phyloP scores from a whole-genome alignment of 2,797 vertebrate species.

The Spizella passerina region DNA sequence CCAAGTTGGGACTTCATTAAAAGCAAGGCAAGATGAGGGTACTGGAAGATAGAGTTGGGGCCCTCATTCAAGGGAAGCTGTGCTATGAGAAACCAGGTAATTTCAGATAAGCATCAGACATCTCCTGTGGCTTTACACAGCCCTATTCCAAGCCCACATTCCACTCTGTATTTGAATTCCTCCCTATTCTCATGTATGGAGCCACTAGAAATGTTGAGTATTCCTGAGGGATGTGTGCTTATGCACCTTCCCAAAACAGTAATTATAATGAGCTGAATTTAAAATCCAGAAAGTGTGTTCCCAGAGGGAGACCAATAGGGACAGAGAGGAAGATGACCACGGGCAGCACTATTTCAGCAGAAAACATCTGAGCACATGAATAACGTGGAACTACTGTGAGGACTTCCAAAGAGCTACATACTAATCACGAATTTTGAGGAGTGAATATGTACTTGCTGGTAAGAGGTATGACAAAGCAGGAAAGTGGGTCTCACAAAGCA shows the following conservation, averaged over 20 bases:
- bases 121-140: neutral
- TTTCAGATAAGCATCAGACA: neutral
- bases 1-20: neutral
- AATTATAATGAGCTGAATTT: neutral
- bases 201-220: neutral
- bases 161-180: neutral
- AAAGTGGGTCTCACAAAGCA: constrained; percentile 45
- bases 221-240: neutral
- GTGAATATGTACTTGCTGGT: neutral
- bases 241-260: neutral
- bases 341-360: neutral
- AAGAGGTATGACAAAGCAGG: constrained; percentile 9
- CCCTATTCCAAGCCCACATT: neutral
- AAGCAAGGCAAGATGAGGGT: neutral
- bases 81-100: neutral
- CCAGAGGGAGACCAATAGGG: neutral
- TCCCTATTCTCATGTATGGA: neutral
- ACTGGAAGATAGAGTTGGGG: neutral
- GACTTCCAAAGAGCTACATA: neutral
- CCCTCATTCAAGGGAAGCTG: neutral
- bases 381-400: neutral
- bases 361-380: neutral
- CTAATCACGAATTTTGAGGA: neutral
- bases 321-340: neutral
- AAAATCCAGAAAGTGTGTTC: neutral